These are phyloP conservation scores for Nomada goodeniana DNA, from an alignment of 2,888 invertebrate species.

Conservation along the genomic window DNA sequence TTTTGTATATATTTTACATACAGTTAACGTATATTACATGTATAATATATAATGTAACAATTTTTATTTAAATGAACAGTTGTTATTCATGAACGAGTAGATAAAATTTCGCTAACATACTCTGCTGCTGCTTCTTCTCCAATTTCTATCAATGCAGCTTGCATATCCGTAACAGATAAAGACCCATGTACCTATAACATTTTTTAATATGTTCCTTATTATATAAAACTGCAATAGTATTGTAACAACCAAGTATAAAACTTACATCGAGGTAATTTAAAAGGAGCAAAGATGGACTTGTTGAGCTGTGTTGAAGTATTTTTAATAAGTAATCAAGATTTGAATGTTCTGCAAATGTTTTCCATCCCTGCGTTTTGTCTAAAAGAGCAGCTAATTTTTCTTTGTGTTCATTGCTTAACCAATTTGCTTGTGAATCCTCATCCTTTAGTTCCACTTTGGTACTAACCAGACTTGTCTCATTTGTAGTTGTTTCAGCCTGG, in stretches of 20 bases:
- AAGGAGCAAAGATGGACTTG: slow-evolving; percentile 86
- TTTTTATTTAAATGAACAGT: background rate
- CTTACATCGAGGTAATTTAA: slow-evolving; percentile 85
- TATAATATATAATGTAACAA: slow-evolving; percentile 1
- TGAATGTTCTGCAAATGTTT: slow-evolving; percentile 86
- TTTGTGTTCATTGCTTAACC: slow-evolving; percentile 78
- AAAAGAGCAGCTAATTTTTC: slow-evolving; percentile 85
- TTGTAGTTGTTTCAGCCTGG: slow-evolving; percentile 9
- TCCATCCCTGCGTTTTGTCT: slow-evolving; percentile 87
- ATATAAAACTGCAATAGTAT: background rate
- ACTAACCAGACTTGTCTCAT: background rate
- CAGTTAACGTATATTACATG: background rate
- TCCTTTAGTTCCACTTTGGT: slow-evolving; percentile 71
- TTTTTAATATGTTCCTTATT: slow-evolving; percentile 18
- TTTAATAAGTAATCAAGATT: slow-evolving; percentile 85
- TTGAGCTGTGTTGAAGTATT: slow-evolving; percentile 84
- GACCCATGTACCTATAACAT: slow-evolving; percentile 71
- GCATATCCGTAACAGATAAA: slow-evolving; percentile 71
- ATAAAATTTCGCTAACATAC: slow-evolving; percentile 34
- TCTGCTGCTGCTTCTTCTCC: slow-evolving; percentile 81
- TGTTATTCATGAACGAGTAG: slow-evolving; percentile 4
- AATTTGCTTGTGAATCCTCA: slow-evolving; percentile 72
- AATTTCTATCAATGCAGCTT: slow-evolving; percentile 81
- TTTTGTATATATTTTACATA: slow-evolving; percentile 12
- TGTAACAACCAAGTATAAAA: slow-evolving; percentile 27